Percentiles rank a stretch among this genome's conserved stretches.
Evolutionary conservation across 2,888 invertebrate species (phyloP).

Genomic region (Drosophila ezoana): DNA sequence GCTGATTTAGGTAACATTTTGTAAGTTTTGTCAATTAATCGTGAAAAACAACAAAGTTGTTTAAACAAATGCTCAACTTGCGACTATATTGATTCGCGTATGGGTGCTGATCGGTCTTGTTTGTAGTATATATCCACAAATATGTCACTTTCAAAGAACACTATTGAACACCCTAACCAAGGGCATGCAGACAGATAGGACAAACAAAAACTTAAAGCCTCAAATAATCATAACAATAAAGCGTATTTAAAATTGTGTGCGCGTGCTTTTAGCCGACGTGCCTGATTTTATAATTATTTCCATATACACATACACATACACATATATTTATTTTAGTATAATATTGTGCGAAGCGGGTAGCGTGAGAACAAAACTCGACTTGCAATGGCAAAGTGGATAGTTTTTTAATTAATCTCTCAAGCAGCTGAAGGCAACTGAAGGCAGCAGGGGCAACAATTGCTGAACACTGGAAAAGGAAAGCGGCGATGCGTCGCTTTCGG

Average conservation of each 20-base stretch:
- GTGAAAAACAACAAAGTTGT: too few relatives aligned
- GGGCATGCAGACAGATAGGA: slow-evolving; percentile 3
- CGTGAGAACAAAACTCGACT: slow-evolving; percentile 70
- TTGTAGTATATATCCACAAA: too few relatives aligned
- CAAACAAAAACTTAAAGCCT: slow-evolving; percentile 30
- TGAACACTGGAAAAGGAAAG: slow-evolving; percentile 67
- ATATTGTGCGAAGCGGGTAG: slow-evolving; percentile 18
- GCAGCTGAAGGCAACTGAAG: slow-evolving; percentile 36
- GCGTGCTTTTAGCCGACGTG: slow-evolving; percentile 64
- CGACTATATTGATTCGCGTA: too few relatives aligned
- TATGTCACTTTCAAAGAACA: too few relatives aligned
- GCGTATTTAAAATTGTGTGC: slow-evolving; percentile 69
- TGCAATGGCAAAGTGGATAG: slow-evolving; percentile 41
- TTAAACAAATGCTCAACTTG: too few relatives aligned
- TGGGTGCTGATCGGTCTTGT: too few relatives aligned
- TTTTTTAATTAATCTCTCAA: slow-evolving; percentile 43
- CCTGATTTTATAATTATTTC: slow-evolving; percentile 47
- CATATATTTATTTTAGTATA: slow-evolving; percentile 7
- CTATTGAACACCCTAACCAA: not conserved
- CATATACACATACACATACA: slow-evolving; percentile 7
- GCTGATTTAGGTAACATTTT: too few relatives aligned
- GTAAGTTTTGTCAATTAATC: too few relatives aligned
- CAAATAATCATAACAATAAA: slow-evolving; percentile 67
- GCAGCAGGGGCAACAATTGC: slow-evolving; percentile 30
- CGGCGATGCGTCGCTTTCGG: slow-evolving; percentile 58